phyloP scores from a whole-genome alignment of 2,113 vertebrate genomes.

The Rousettus leschenaultii region DNA sequence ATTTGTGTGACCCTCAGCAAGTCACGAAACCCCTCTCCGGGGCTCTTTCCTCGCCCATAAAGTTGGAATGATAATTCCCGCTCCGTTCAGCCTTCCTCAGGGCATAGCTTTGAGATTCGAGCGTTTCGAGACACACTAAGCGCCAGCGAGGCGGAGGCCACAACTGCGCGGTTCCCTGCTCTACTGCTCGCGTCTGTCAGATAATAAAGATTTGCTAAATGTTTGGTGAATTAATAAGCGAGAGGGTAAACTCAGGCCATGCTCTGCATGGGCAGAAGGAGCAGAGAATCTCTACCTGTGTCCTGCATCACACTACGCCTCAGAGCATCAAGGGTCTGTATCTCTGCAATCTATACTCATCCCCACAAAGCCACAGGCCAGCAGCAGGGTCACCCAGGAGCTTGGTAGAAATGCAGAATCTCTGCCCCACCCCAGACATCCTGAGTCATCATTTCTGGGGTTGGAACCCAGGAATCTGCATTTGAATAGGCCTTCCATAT shows the following conservation, averaged over 20 bases:
- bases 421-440: neutral
- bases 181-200: neutral
- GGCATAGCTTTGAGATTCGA: neutral
- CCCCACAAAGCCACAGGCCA: neutral
- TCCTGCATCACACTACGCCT: too few species aligned
- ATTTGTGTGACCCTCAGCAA: neutral
- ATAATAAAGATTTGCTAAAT: neutral
- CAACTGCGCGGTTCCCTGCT: rapidly evolving
- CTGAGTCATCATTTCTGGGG: neutral
- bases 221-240: neutral
- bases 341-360: too few species aligned
- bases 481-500: neutral
- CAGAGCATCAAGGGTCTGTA: too few species aligned
- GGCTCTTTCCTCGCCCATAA: neutral
- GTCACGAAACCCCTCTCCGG: neutral
- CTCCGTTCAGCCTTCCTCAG: neutral
- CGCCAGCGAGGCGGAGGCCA: rapidly evolving
- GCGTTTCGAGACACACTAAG: rapidly evolving
- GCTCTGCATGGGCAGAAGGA: neutral
- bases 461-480: neutral
- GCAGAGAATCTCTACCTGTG: neutral
- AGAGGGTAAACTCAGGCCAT: neutral
- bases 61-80: neutral
- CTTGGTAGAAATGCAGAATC: neutral
- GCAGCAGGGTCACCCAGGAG: neutral